Evolutionary conservation across 2,113 vertebrate genomes (phyloP).

Genomic region (Notarius lentiginosus): DNA sequence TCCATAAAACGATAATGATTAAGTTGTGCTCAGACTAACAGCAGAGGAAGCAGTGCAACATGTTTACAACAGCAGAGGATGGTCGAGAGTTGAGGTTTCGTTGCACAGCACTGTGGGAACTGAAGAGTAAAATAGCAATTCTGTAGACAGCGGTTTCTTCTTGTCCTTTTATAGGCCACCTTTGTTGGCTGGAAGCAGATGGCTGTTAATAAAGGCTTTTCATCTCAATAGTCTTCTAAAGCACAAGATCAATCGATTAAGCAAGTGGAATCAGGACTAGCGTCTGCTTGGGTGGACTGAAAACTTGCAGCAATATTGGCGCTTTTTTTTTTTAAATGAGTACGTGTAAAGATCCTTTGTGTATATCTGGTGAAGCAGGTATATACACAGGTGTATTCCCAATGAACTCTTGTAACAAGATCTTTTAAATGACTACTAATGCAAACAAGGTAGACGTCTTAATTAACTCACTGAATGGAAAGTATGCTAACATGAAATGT

Average conservation of each 20-base stretch:
- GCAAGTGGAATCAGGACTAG: too few species aligned
- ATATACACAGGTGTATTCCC: too few species aligned
- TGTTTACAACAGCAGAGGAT: background rate
- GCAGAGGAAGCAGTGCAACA: background rate
- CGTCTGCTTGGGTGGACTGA: too few species aligned
- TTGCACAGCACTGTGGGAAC: background rate
- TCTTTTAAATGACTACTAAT: too few species aligned
- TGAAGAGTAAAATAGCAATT: background rate
- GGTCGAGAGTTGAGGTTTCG: background rate
- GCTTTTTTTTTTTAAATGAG: too few species aligned
- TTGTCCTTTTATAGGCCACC: background rate
- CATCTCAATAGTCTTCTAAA: too few species aligned
- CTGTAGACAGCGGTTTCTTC: background rate
- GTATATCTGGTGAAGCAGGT: too few species aligned
- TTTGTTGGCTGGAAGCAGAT: background rate
- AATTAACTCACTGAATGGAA: background rate
- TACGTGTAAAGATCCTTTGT: too few species aligned
- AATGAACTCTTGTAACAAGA: background rate
- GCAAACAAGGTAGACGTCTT: too few species aligned
- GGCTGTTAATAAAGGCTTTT: background rate
- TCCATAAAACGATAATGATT: too few species aligned
- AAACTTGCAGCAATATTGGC: too few species aligned
- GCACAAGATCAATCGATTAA: too few species aligned
- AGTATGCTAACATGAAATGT: background rate
- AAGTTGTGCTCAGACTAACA: background rate